These are phyloP conservation scores for Gambelia wislizenii DNA, from an alignment of 2,797 vertebrate genomes.

Conservation along the genomic window DNA sequence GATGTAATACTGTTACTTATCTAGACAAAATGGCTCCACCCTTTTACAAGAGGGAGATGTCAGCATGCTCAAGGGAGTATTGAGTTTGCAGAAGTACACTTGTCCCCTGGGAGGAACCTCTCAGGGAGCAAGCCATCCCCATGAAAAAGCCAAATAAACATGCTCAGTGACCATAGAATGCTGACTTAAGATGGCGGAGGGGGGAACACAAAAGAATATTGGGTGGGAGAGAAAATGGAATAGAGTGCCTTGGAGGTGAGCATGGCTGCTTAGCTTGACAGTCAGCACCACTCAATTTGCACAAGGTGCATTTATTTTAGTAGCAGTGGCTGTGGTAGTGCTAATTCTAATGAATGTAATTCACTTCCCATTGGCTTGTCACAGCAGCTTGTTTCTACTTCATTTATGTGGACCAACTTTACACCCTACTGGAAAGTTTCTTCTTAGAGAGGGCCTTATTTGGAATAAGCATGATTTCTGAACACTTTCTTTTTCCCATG, in stretches of 20 bases:
- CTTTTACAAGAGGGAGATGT: neutral
- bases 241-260: neutral
- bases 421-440: constrained; percentile 50
- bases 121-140: neutral
- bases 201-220: neutral
- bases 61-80: neutral
- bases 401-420: constrained; percentile 39
- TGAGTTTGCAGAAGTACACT: neutral
- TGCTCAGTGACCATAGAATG: neutral
- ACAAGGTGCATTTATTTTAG: neutral
- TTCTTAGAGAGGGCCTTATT: constrained; percentile 37
- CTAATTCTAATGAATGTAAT: too few relatives aligned
- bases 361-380: neutral
- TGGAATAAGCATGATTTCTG: neutral
- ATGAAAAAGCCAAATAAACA: neutral
- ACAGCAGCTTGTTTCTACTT: neutral
- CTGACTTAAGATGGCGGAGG: neutral
- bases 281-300: neutral
- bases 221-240: neutral
- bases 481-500: neutral
- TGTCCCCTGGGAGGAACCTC: neutral
- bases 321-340: too few relatives aligned
- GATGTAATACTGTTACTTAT: neutral
- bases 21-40: neutral
- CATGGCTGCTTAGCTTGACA: neutral